phyloP scores from a whole-genome alignment of 2,888 invertebrate genomes.

The Tipula unca region DNA sequence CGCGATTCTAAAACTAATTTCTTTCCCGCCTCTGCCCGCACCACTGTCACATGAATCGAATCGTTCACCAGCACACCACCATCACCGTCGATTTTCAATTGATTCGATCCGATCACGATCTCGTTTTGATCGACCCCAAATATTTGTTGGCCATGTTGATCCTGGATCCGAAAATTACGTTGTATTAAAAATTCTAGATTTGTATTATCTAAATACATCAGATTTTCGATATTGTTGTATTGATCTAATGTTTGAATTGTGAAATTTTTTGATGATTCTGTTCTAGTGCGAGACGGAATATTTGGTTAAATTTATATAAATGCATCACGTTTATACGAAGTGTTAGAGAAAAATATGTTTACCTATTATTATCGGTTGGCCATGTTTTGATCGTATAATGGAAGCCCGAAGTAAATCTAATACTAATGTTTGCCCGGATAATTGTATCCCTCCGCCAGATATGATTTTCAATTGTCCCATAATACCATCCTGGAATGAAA shows the following conservation, averaged over 20 bases:
- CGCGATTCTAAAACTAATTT: conserved; percentile 71
- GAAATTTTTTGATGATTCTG: conserved; percentile 15
- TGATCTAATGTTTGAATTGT: neutral
- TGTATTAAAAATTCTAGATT: neutral
- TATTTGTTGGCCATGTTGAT: conserved; percentile 36
- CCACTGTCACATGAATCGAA: conserved; percentile 72
- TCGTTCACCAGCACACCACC: conserved; percentile 76
- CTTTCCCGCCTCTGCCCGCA: conserved; percentile 48
- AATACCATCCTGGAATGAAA: neutral
- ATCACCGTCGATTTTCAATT: conserved; percentile 64
- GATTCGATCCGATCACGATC: conserved; percentile 72
- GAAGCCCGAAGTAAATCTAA: conserved; percentile 79
- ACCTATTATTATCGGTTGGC: conserved; percentile 63
- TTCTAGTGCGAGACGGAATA: neutral
- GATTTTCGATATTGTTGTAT: neutral
- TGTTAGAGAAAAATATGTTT: conserved; percentile 24
- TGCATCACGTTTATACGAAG: too few species aligned
- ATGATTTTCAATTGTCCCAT: conserved; percentile 87
- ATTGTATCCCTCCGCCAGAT: conserved; percentile 74
- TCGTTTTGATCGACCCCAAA: conserved; percentile 77
- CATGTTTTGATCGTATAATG: conserved; percentile 72
- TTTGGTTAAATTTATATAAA: neutral
- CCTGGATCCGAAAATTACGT: neutral
- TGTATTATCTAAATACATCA: neutral
- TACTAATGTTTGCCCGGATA: conserved; percentile 80